A percentile compares a stretch with the other conserved stretches of the same genome.
These are phyloP conservation scores for Cistogaster globosa DNA, from an alignment of 2,888 invertebrate genomes.

Conservation along the genomic window DNA sequence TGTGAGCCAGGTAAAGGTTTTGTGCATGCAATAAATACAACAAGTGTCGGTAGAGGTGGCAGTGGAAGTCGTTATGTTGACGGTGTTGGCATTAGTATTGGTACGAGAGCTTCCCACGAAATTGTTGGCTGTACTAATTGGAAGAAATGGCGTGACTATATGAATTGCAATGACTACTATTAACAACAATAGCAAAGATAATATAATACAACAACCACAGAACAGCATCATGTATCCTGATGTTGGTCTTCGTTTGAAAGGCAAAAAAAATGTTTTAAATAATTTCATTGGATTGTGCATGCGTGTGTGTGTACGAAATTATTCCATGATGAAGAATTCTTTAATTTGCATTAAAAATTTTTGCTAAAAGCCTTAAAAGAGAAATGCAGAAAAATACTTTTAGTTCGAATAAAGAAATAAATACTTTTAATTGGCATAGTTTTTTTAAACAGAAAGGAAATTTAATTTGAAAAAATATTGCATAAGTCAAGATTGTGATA, in stretches of 20 bases:
- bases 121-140: slow-evolving; percentile 78
- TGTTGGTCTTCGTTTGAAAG: not conserved
- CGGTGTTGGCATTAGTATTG: not conserved
- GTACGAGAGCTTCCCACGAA: slow-evolving; percentile 30
- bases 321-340: slow-evolving; percentile 8
- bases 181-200: slow-evolving; percentile 64
- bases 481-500: slow-evolving; percentile 18
- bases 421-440: not conserved
- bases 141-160: slow-evolving; percentile 77
- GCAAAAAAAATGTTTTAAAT: slow-evolving; percentile 4
- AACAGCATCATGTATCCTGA: not conserved
- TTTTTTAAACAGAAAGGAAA: not conserved
- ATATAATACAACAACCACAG: slow-evolving; percentile 2
- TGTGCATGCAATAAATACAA: slow-evolving; percentile 72
- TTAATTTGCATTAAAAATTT: slow-evolving; percentile 18
- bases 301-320: no score
- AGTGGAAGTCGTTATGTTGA: not conserved
- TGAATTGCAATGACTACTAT: slow-evolving; percentile 76
- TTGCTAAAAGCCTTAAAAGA: slow-evolving; percentile 18
- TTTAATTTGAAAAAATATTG: not conserved
- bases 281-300: not conserved
- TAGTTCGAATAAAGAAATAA: no score
- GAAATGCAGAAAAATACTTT: not conserved
- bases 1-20: slow-evolving; percentile 78
- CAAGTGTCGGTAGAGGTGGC: slow-evolving; percentile 21